phyloP scores from a whole-genome alignment of 2,113 vertebrate genomes.

The Corythaixoides concolor region DNA sequence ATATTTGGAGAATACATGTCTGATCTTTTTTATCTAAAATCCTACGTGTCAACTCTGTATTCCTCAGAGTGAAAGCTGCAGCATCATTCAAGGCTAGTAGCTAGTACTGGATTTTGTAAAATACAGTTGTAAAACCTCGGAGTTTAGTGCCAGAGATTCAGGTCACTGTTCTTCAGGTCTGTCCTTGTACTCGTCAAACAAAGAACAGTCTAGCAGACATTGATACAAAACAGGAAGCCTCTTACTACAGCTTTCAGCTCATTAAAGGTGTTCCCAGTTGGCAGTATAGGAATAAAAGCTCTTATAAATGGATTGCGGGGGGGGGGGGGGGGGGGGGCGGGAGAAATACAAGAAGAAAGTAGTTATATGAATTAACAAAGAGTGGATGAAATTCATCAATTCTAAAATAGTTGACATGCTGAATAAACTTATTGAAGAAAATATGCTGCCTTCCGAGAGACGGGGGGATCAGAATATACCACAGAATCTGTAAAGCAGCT shows the following conservation, averaged over 20 bases:
- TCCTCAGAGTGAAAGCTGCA: background rate
- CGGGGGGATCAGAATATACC: background rate
- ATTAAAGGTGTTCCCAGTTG: background rate
- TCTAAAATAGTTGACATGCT: background rate
- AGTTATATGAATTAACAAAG: background rate
- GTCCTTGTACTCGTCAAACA: background rate
- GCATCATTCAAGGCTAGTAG: background rate
- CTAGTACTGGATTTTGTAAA: background rate
- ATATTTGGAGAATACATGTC: background rate
- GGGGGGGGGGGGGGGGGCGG: fast-evolving
- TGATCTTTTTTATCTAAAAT: background rate
- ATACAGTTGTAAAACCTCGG: background rate
- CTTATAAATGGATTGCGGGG: background rate
- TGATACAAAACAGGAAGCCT: background rate
- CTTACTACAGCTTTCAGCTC: background rate
- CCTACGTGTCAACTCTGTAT: background rate
- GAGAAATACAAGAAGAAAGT: background rate
- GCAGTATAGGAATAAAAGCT: background rate
- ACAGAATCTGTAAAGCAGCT: background rate
- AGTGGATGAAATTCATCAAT: background rate
- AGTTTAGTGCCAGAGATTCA: background rate
- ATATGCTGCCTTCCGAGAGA: background rate
- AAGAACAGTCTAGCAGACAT: background rate
- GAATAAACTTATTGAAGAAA: background rate
- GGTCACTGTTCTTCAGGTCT: background rate